These are phyloP conservation scores for Botia kubotai DNA, from an alignment of 2,797 vertebrate genomes.

Conservation along the genomic window DNA sequence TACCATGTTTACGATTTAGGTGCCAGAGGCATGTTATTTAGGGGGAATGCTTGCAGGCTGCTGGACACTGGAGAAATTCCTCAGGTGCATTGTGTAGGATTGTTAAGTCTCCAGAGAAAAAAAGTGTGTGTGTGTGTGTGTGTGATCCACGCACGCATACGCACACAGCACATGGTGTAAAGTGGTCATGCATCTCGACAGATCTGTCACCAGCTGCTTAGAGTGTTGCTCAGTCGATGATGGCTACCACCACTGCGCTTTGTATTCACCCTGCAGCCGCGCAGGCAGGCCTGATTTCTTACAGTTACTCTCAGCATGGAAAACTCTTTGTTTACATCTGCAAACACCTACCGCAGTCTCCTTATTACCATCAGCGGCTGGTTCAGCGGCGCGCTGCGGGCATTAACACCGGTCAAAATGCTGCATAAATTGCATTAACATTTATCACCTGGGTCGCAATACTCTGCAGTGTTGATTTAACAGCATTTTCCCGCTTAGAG, in stretches of 20 bases:
- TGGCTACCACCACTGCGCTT: conserved; percentile 70
- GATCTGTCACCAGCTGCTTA: conserved; percentile 78
- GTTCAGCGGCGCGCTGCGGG: conserved; percentile 43
- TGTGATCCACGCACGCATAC: conserved; percentile 56
- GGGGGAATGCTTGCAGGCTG: conserved; percentile 52
- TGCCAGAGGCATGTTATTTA: conserved; percentile 47
- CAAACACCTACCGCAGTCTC: conserved; percentile 38
- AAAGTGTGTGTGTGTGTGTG: conserved; percentile 49
- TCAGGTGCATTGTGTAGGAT: conserved; percentile 66
- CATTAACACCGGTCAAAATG: conserved; percentile 15
- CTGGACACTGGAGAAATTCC: conserved; percentile 75
- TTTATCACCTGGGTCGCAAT: conserved; percentile 29
- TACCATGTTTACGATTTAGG: conserved; percentile 43
- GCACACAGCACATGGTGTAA: conserved; percentile 71
- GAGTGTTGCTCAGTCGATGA: conserved; percentile 76
- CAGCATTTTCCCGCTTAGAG: conserved; percentile 45
- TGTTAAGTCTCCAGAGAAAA: conserved; percentile 73
- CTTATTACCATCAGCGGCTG: conserved; percentile 7
- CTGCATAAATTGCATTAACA: conserved; percentile 35
- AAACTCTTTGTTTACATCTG: conserved; percentile 43
- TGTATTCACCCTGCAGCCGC: conserved; percentile 73
- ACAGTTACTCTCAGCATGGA: conserved; percentile 39
- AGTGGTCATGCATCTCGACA: conserved; percentile 78
- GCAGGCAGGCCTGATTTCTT: conserved; percentile 71
- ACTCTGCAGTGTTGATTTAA: conserved; percentile 57